Evolutionary conservation across 2,888 invertebrate genomes (phyloP).

Genomic region (Dolichopus griseipennis): DNA sequence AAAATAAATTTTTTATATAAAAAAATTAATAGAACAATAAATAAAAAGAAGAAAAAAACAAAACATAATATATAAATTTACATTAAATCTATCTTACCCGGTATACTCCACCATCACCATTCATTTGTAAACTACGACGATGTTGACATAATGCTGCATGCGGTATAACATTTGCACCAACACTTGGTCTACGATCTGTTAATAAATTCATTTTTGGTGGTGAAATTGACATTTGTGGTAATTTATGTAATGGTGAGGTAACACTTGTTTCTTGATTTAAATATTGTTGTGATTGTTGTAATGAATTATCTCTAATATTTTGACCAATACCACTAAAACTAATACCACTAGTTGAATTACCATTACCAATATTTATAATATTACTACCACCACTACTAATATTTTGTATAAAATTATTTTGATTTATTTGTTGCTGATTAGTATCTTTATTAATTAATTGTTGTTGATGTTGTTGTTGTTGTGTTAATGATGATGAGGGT

Average conservation of each 20-base stretch:
- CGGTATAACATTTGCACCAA: constrained; percentile 26
- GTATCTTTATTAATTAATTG: background rate
- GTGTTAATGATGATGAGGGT: background rate
- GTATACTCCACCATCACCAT: constrained; percentile 23
- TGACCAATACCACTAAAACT: background rate
- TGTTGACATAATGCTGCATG: constrained; percentile 26
- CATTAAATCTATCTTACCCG: constrained; percentile 15
- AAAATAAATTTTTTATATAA: too few relatives aligned
- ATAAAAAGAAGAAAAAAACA: background rate
- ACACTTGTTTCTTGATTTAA: background rate
- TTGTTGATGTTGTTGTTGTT: constrained; percentile 8
- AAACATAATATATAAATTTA: background rate
- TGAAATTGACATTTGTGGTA: constrained; percentile 20
- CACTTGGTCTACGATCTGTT: constrained; percentile 25
- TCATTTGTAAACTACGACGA: constrained; percentile 26
- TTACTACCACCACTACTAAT: background rate
- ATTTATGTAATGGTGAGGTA: constrained; percentile 14
- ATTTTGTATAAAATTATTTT: background rate
- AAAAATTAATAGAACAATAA: background rate
- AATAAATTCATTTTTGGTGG: constrained; percentile 21
- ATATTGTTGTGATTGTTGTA: constrained; percentile 5
- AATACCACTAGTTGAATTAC: background rate
- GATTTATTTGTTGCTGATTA: background rate
- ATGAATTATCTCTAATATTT: background rate
- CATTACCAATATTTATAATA: background rate